phyloP scores from a whole-genome alignment of 2,888 invertebrate genomes.

The Pyralis farinalis region DNA sequence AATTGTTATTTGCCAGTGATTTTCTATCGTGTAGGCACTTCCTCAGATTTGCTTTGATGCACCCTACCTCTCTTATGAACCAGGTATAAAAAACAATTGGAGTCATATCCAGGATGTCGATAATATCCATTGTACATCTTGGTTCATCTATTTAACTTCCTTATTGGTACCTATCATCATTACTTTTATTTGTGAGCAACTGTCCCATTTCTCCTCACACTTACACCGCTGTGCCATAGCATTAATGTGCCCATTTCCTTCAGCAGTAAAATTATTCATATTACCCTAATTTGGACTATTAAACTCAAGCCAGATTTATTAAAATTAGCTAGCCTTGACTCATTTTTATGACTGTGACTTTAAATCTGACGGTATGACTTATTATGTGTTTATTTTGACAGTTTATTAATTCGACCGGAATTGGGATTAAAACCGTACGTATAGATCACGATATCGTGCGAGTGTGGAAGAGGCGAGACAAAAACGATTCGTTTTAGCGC shows the following conservation, averaged over 20 bases:
- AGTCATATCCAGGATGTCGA: no score
- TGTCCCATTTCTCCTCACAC: slow-evolving; percentile 34
- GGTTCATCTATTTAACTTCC: slow-evolving; percentile 32
- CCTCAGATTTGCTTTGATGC: no score
- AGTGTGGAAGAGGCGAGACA: no score
- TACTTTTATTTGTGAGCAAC: slow-evolving; percentile 39
- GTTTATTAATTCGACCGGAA: no score
- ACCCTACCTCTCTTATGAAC: no score
- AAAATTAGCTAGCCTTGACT: slow-evolving; percentile 5
- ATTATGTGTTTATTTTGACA: background rate
- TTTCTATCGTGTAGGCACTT: no score
- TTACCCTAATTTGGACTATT: slow-evolving; percentile 18
- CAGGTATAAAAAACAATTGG: no score
- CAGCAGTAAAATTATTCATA: slow-evolving; percentile 18
- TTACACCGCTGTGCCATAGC: slow-evolving; percentile 25
- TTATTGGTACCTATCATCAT: slow-evolving; percentile 44
- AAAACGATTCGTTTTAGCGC: no score
- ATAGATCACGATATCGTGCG: no score
- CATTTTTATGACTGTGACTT: slow-evolving; percentile 5
- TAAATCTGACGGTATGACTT: background rate
- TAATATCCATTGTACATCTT: no score
- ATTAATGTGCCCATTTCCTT: slow-evolving; percentile 24
- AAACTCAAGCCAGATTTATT: slow-evolving; percentile 15
- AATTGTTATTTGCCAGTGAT: no score
- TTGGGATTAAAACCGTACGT: no score